Conservation (phyloP, 2,113 vertebrate genomes). For the Puntigrus tetrazona region DNA sequence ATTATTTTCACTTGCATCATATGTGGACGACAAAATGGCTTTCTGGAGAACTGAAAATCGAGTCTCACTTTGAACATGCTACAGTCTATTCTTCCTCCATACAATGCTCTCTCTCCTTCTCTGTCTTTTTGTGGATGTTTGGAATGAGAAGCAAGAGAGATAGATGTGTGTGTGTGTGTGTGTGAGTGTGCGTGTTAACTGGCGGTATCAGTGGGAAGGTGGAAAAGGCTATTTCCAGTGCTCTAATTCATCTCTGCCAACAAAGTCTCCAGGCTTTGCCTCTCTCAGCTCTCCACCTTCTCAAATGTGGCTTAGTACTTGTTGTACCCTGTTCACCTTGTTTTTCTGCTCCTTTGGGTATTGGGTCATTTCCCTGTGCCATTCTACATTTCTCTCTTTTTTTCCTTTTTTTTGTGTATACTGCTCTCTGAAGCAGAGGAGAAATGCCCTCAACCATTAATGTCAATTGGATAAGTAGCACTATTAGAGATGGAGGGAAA, state of each 20-base stretch:
- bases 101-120: constrained; percentile 44
- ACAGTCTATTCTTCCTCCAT: constrained; percentile 51
- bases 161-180: constrained; percentile 34
- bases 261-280: constrained; percentile 62
- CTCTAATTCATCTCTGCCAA: constrained; percentile 81
- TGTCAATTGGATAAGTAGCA: constrained; percentile 46
- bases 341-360: constrained; percentile 48
- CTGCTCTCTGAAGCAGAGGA: constrained; percentile 42
- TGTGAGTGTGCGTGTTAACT: constrained; percentile 50
- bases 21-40: constrained; percentile 61
- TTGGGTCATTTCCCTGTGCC: constrained; percentile 36
- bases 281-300: constrained; percentile 59
- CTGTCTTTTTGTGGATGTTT: constrained; percentile 55
- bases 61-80: constrained; percentile 58
- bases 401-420: constrained; percentile 26
- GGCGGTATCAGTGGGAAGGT: constrained; percentile 67
- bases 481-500: constrained; percentile 15
- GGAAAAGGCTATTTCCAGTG: constrained; percentile 71
- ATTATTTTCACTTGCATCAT: constrained; percentile 76
- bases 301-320: constrained; percentile 60
- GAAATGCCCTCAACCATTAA: constrained; percentile 42
- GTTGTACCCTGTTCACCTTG: constrained; percentile 63
- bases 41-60: constrained; percentile 55
- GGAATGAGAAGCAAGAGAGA: constrained; percentile 49
- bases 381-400: constrained; percentile 31